phyloP scores from a whole-genome alignment of 2,888 invertebrate species.

The Yponomeuta sedellus region DNA sequence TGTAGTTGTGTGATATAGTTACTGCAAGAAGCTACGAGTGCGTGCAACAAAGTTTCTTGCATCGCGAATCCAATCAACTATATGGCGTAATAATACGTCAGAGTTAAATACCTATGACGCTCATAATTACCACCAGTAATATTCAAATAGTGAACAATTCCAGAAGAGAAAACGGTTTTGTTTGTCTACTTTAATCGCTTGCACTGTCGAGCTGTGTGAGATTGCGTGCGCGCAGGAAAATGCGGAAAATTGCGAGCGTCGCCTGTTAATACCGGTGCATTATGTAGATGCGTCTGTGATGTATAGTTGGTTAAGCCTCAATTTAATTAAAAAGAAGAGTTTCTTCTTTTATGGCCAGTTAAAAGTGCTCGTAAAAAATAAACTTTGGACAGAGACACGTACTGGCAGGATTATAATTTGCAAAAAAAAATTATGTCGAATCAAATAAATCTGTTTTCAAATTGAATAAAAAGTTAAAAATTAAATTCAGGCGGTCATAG shows the following conservation, averaged over 20 bases:
- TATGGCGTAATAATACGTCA: not conserved
- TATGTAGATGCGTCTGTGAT: conserved; percentile 1
- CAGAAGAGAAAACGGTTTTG: conserved; percentile 10
- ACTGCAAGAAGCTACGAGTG: not conserved
- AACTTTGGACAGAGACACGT: not conserved
- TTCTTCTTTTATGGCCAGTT: not conserved
- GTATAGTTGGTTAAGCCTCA: not conserved
- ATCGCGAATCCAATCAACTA: not conserved
- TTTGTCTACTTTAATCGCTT: conserved; percentile 5
- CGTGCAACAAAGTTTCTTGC: not conserved
- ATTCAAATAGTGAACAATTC: conserved; percentile 2
- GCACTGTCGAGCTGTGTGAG: conserved; percentile 4
- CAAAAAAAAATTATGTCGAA: not conserved
- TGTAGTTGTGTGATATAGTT: no score
- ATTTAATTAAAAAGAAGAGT: not conserved
- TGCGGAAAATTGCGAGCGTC: conserved; percentile 13
- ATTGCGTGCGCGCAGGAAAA: conserved; percentile 13
- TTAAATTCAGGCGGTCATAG: not conserved
- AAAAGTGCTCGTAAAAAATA: not conserved
- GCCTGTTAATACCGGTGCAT: not conserved
- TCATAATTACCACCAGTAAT: not conserved
- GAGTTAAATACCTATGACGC: not conserved
- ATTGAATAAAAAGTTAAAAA: not conserved
- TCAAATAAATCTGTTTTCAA: not conserved
- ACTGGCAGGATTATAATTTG: not conserved